These are phyloP conservation scores for Drosophila trichaetosa DNA, from an alignment of 2,888 invertebrate species.

Conservation along the genomic window DNA sequence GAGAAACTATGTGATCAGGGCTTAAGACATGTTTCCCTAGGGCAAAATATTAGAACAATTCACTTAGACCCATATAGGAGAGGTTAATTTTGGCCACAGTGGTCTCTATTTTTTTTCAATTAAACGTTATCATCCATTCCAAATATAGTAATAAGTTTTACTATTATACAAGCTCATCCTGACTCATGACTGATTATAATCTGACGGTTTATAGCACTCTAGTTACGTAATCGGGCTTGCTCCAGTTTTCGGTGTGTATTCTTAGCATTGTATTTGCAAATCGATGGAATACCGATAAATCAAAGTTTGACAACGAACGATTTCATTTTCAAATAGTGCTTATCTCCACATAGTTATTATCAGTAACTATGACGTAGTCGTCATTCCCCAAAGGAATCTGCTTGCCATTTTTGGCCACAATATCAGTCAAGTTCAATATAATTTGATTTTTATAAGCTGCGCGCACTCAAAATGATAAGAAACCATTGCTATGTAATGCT, in stretches of 20 bases:
- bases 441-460: conserved; percentile 37
- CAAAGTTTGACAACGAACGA: background rate
- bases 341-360: conserved; percentile 19
- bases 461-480: conserved; percentile 22
- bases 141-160: background rate
- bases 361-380: conserved; percentile 16
- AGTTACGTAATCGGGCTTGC: background rate
- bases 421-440: conserved; percentile 48
- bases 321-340: background rate
- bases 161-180: background rate
- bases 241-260: background rate
- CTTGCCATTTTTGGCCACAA: conserved; percentile 11
- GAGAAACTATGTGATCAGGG: background rate
- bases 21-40: conserved; percentile 1
- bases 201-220: too few species aligned
- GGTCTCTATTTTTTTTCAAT: background rate
- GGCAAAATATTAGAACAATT: background rate
- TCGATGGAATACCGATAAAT: background rate
- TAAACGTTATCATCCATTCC: background rate
- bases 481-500: conserved; percentile 2
- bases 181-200: too few species aligned
- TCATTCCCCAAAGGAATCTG: conserved; percentile 8
- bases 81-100: background rate
- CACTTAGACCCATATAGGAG: conserved; percentile 19
- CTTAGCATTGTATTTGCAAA: background rate